These are phyloP conservation scores for Tauraco hartlaubi DNA, from an alignment of 2,797 vertebrate genomes.

Conservation along the genomic window DNA sequence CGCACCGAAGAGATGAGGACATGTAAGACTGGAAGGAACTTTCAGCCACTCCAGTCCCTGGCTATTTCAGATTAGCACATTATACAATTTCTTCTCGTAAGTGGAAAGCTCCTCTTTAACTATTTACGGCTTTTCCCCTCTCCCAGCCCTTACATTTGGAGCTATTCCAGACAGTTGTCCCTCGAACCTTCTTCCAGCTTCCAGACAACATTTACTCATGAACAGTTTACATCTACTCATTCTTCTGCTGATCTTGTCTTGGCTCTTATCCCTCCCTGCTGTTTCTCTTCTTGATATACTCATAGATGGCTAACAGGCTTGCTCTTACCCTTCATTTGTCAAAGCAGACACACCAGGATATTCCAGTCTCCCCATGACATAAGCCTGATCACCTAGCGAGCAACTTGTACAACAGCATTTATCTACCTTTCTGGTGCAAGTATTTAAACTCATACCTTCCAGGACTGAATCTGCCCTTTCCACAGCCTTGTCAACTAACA, in stretches of 20 bases:
- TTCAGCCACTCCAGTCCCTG: neutral
- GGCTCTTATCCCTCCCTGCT: neutral
- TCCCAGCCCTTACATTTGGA: neutral
- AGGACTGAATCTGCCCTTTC: neutral
- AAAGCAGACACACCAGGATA: neutral
- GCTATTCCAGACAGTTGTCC: neutral
- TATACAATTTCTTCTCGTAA: neutral
- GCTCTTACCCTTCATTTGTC: neutral
- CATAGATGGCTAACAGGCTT: neutral
- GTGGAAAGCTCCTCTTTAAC: neutral
- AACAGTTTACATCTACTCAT: neutral
- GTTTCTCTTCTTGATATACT: neutral
- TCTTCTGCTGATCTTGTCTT: neutral
- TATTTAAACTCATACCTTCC: neutral
- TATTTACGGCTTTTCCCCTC: neutral
- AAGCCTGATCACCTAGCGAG: neutral
- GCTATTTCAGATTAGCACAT: neutral
- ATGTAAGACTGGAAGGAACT: neutral
- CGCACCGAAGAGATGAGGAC: neutral
- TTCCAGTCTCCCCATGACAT: neutral
- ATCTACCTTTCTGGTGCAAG: neutral
- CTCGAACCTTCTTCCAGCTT: neutral
- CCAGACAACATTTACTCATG: neutral
- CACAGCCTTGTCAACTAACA: neutral
- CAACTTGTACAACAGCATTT: neutral